phyloP scores from a whole-genome alignment of 2,113 vertebrate species.

The Paralichthys olivaceus region DNA sequence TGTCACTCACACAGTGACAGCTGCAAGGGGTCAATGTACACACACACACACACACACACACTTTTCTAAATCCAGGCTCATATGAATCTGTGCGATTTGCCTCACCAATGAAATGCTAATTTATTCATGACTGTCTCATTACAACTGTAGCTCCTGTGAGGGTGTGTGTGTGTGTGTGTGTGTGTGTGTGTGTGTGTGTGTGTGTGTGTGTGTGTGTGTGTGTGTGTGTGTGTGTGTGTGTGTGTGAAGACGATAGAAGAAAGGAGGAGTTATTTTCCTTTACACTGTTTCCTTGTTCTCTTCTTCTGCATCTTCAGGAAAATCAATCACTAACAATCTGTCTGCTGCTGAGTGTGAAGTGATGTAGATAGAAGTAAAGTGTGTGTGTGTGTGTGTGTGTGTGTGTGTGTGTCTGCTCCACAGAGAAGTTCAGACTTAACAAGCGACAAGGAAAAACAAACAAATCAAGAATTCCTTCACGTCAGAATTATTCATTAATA shows the following conservation, averaged over 20 bases:
- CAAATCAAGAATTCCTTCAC: too few species aligned
- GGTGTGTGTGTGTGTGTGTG: neutral
- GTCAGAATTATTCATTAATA: too few species aligned
- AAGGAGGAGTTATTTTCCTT: too few species aligned
- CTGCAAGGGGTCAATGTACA: too few species aligned
- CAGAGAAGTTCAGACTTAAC: too few species aligned
- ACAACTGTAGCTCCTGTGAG: neutral
- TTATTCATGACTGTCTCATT: slow-evolving; percentile 42
- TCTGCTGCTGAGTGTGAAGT: too few species aligned
- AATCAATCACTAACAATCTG: neutral
- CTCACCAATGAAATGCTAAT: slow-evolving; percentile 42
- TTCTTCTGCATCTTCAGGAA: too few species aligned
- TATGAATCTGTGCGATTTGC: neutral
- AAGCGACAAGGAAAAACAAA: too few species aligned
- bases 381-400: slow-evolving; percentile 6
- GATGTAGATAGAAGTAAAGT: neutral
- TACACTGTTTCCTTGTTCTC: too few species aligned
- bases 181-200: neutral
- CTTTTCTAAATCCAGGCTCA: neutral
- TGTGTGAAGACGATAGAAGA: neutral
- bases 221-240: neutral
- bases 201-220: neutral
- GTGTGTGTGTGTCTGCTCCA: neutral
- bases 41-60: neutral
- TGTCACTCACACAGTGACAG: too few species aligned